Evolutionary conservation across 2,113 vertebrate species (phyloP).

Genomic region (Odocoileus hemionus): DNA sequence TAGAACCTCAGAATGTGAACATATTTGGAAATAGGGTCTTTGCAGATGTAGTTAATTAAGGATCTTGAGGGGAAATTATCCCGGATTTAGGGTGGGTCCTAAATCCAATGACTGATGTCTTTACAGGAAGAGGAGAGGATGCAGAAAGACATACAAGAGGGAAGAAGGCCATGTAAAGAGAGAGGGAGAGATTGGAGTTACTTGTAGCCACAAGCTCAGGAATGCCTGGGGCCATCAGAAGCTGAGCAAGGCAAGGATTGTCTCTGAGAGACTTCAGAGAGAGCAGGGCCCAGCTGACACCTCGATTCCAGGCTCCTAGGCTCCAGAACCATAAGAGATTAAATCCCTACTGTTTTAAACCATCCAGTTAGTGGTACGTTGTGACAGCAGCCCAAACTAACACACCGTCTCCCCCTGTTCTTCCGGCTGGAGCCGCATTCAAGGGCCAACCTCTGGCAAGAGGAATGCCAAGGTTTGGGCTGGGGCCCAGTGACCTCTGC

Average conservation of each 20-base stretch:
- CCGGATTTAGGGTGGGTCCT: not conserved
- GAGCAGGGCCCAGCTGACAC: not conserved
- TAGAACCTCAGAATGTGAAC: not conserved
- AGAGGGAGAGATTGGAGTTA: not conserved
- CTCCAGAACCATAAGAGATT: not conserved
- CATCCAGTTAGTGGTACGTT: not conserved
- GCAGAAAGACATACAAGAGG: not conserved
- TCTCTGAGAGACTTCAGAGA: not conserved
- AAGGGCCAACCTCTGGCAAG: not conserved
- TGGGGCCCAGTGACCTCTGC: not conserved
- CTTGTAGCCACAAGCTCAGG: not conserved
- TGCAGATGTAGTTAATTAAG: not conserved
- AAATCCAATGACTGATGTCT: not conserved
- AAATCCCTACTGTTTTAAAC: not conserved
- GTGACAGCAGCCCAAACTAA: not conserved
- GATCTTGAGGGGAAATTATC: not conserved
- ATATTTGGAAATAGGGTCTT: not conserved
- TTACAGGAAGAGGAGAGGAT: not conserved
- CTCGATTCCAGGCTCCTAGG: not conserved
- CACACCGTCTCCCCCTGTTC: fast-evolving
- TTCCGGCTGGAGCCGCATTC: not conserved
- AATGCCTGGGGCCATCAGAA: not conserved
- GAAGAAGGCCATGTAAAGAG: not conserved
- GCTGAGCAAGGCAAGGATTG: not conserved
- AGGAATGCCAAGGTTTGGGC: not conserved